A percentile compares a stretch with the other conserved stretches of the same genome.
Conservation (phyloP, 2,113 vertebrate genomes). For the Caranx melampygus region DNA sequence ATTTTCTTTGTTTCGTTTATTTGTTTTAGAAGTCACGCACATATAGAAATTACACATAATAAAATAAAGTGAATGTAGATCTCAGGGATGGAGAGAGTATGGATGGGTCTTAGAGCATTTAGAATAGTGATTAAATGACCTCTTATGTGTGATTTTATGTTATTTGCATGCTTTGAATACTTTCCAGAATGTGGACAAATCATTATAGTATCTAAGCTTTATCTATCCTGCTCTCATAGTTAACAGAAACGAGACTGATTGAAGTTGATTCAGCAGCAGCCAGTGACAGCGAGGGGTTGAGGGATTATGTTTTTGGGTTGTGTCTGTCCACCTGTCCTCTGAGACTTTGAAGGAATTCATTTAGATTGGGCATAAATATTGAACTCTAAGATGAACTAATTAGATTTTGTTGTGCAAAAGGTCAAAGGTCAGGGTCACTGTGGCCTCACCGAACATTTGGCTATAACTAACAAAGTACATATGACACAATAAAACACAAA, state of each 20-base stretch:
- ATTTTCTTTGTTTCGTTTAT: not conserved
- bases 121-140: too few species aligned
- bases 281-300: not conserved
- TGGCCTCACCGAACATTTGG: too few species aligned
- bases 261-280: not conserved
- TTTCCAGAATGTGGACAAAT: not conserved
- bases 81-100: not conserved
- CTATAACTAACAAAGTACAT: too few species aligned
- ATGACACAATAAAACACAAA: too few species aligned
- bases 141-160: not conserved
- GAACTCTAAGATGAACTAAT: too few species aligned
- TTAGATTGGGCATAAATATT: too few species aligned
- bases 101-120: not conserved
- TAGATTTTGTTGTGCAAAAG: too few species aligned
- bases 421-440: too few species aligned
- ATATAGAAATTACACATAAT: not conserved
- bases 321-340: too few species aligned
- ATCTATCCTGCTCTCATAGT: not conserved
- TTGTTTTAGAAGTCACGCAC: not conserved
- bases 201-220: not conserved
- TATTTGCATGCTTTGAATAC: not conserved
- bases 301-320: too few species aligned
- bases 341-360: too few species aligned
- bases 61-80: not conserved
- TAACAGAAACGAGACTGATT: not conserved